Conservation (phyloP, 2,113 vertebrate species). For the Mellivora capensis region DNA sequence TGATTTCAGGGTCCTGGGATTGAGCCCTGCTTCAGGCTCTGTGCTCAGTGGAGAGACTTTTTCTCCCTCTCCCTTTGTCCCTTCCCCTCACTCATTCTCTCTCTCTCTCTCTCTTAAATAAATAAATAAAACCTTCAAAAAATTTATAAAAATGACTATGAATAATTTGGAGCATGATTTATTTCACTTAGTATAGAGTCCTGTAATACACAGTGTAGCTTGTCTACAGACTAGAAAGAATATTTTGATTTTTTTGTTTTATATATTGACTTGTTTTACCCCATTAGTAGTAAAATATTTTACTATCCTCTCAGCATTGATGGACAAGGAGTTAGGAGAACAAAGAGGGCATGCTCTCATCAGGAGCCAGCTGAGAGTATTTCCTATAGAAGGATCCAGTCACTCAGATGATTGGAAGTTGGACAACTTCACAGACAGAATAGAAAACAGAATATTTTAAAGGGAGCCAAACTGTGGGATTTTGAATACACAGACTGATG, state of each 20-base stretch:
- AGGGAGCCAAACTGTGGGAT: background rate
- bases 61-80: background rate
- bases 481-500: background rate
- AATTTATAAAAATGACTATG: background rate
- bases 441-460: background rate
- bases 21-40: background rate
- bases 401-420: background rate
- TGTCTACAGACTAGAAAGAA: background rate
- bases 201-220: background rate
- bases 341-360: background rate
- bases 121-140: background rate
- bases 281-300: background rate
- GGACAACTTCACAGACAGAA: background rate
- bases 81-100: background rate
- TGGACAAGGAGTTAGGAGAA: background rate
- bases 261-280: background rate
- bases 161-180: background rate
- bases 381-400: background rate
- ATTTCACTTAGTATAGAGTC: background rate
- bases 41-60: background rate
- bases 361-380: background rate
- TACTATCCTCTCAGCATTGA: background rate
- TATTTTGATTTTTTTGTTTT: background rate
- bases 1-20: background rate
- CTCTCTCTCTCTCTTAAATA: background rate